A percentile compares a stretch with the other conserved stretches of the same genome.
These are phyloP conservation scores for Drosophila ironensis DNA, from an alignment of 1,140 invertebrate species.

Conservation along the genomic window DNA sequence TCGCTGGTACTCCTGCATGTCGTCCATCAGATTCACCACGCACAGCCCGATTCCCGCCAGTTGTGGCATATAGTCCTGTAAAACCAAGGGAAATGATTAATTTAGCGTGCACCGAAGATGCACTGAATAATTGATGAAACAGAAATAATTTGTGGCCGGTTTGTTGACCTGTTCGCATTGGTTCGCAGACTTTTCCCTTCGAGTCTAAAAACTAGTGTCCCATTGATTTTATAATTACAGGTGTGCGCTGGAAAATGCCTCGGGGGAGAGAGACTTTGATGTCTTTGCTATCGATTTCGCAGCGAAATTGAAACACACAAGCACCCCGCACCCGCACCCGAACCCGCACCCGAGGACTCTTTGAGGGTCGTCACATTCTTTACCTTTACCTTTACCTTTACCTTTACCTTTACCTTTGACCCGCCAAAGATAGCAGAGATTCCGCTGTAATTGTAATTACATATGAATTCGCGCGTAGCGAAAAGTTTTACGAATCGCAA, in stretches of 20 bases:
- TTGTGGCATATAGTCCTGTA: constrained; percentile 83
- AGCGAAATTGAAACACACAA: no score
- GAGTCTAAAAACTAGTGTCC: background rate
- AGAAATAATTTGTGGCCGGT: background rate
- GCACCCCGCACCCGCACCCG: background rate
- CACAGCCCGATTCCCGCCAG: constrained; percentile 85
- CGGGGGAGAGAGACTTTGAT: background rate
- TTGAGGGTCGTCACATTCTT: no score
- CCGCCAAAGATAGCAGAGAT: no score
- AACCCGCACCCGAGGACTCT: no score
- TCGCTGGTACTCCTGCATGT: constrained; percentile 86
- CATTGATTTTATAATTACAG: constrained; percentile 58
- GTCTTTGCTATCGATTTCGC: constrained; percentile 34
- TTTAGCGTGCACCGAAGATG: no score
- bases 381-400: no score
- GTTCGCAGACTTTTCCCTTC: background rate
- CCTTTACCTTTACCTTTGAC: no score
- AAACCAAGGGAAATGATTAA: constrained; percentile 33
- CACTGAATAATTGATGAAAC: no score
- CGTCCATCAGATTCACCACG: constrained; percentile 84
- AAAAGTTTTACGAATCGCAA: constrained; percentile 32
- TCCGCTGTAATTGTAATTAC: constrained; percentile 72
- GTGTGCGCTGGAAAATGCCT: background rate
- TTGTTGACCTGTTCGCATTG: constrained; percentile 19
- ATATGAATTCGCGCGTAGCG: constrained; percentile 55